Evolutionary conservation across 1,140 invertebrate genomes (phyloP).

Genomic region (Drosophila nasuta): DNA sequence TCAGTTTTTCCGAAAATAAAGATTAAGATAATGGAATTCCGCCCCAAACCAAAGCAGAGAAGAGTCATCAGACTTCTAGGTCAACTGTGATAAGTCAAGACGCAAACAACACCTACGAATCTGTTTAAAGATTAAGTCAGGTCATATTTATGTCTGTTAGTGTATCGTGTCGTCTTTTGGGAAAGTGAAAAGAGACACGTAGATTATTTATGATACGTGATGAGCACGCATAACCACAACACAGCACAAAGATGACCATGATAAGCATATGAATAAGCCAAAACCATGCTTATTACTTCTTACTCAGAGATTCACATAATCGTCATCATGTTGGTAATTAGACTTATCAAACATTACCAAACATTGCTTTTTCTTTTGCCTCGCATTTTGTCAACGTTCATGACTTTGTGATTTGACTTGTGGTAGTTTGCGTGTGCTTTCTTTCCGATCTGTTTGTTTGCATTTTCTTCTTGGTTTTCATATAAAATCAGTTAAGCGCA

Average conservation of each 20-base stretch:
- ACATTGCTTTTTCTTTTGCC: constrained; percentile 12
- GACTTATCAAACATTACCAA: constrained; percentile 19
- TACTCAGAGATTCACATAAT: neutral
- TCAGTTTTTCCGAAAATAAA: neutral
- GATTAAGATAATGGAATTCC: neutral
- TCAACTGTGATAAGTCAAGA: constrained; percentile 15
- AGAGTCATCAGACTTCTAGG: constrained; percentile 11
- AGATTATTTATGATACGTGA: constrained; percentile 20
- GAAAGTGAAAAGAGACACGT: constrained; percentile 39
- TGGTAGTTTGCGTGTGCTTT: constrained; percentile 46
- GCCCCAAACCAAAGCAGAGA: neutral
- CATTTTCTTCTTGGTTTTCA: constrained; percentile 24
- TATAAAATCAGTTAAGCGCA: constrained; percentile 60
- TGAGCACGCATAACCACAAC: constrained; percentile 2
- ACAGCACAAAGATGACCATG: constrained; percentile 22
- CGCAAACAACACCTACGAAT: neutral
- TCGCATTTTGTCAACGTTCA: constrained; percentile 26
- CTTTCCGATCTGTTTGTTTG: constrained; percentile 55
- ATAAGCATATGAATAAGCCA: neutral
- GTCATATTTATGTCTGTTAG: constrained; percentile 17
- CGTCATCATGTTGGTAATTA: constrained; percentile 19
- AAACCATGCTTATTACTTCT: neutral
- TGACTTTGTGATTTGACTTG: constrained; percentile 57
- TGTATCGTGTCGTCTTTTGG: constrained; percentile 4
- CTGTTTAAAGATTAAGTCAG: constrained; percentile 13